Conservation (phyloP, 2,888 invertebrate species). For the Apamea monoglypha region DNA sequence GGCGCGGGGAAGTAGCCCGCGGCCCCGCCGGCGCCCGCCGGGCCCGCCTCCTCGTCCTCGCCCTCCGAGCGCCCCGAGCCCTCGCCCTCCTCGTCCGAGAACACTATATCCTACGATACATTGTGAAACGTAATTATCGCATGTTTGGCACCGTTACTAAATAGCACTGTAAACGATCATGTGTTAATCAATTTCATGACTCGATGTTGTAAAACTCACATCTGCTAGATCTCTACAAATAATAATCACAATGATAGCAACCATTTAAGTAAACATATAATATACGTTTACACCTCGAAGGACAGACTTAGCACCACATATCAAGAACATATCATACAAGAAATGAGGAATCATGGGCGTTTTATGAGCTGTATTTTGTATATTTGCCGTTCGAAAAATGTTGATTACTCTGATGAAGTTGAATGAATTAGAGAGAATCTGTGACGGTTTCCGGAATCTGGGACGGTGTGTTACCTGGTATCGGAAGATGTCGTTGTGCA, state of each 20-base stretch:
- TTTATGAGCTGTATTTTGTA: background rate
- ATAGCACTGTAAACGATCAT: background rate
- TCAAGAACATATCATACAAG: background rate
- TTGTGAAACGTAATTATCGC: background rate
- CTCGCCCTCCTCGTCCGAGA: slow-evolving; percentile 90
- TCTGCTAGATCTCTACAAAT: background rate
- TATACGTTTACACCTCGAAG: background rate
- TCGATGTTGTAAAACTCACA: background rate
- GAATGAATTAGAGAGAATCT: background rate
- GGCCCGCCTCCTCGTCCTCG: slow-evolving; percentile 91
- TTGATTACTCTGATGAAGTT: no score
- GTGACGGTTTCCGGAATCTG: background rate
- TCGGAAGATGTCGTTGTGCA: slow-evolving; percentile 99
- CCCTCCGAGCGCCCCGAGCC: slow-evolving; percentile 91
- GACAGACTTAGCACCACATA: background rate
- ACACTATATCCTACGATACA: slow-evolving; percentile 87
- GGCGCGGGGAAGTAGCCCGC: slow-evolving; percentile 80
- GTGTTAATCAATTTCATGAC: background rate
- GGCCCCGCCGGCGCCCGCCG: slow-evolving; percentile 63
- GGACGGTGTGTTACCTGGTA: slow-evolving; percentile 95
- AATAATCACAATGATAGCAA: background rate
- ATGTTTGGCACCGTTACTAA: background rate
- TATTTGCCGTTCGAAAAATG: background rate
- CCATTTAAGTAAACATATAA: background rate
- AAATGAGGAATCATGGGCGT: background rate